Base-by-base conservation (phyloP, 2,888 invertebrate species). In the Catonia carolina region DNA sequence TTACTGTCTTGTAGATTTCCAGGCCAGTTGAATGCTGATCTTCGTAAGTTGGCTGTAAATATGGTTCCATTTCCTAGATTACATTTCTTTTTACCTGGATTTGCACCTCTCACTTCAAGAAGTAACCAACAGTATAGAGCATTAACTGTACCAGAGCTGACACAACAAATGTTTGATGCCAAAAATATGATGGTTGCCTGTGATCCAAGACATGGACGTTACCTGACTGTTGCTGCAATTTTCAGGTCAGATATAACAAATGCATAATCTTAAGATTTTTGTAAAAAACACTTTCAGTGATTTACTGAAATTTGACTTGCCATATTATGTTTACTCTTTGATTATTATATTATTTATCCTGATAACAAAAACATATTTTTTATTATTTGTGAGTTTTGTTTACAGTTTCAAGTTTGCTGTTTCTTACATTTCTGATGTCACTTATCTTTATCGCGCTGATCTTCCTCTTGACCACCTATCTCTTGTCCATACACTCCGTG, bases 31-130 rank as follows among this genome's bases (percentile, higher is more conserved):
- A 82, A 81, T 65, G 79, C 81, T 51, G 81, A 81, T 69, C 71
- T 81, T 33, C 71, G 81, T 53, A 74, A 81, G 66, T 66, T 76
- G 58, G 76, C 76, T 14, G 76, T 81, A 53, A 82, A 81, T 71
- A 81, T 82, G 81, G 81, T 82, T 17, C 81, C 81, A 37, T 82
- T 81, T 73, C 81, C 81, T 31, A 75, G 81, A 61, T 75, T 78
- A 10, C 78, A 78, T 65, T 78, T 78, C 70, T 79, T 78, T 71
- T 77, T 78, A 74, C 77, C 78, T 42, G 78, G 78, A 12, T 81
- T 81, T 66, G 81, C 80, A 23, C 81, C 81, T 20, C 71, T 81
- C 17, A 78, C 78, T 15, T 75, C 79, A 53, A 72, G 78, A 60
- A 77, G 73, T 20, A 72, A 72, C 54, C 76, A 78, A 63, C 74